Conservation (phyloP, 2,888 invertebrate species). For the Drosophila yooni region DNA sequence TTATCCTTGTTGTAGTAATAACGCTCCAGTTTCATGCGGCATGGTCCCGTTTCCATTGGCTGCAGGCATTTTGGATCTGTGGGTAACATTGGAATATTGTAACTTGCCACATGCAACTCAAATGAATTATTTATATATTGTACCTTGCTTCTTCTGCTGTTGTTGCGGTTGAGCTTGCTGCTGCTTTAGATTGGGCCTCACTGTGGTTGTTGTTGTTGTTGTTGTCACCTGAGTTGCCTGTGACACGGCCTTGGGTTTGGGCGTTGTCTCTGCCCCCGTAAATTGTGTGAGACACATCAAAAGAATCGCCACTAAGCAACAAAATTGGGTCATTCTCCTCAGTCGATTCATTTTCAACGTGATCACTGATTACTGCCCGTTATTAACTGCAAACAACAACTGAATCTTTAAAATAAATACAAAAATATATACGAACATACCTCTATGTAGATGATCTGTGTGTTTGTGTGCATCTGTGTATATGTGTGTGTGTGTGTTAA, state of each 20-base stretch:
- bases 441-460: not conserved
- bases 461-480: conserved; percentile 17
- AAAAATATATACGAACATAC: conserved; percentile 13
- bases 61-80: conserved; percentile 79
- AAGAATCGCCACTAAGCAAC: conserved; percentile 38
- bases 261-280: conserved; percentile 51
- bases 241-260: conserved; percentile 33
- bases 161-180: conserved; percentile 16
- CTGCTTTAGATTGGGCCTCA: conserved; percentile 11
- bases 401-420: conserved; percentile 45
- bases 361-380: conserved; percentile 61
- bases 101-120: not conserved
- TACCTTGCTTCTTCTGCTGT: conserved; percentile 47
- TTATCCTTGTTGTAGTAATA: conserved; percentile 79
- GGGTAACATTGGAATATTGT: not conserved
- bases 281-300: conserved; percentile 48
- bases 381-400: conserved; percentile 52
- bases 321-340: conserved; percentile 58
- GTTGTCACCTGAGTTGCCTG: conserved; percentile 18
- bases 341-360: conserved; percentile 27
- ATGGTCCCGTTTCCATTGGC: conserved; percentile 80
- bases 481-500: conserved; percentile 38
- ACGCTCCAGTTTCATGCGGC: conserved; percentile 80
- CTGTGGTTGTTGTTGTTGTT: conserved; percentile 4
- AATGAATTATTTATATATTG: not conserved